phyloP scores from a whole-genome alignment of 2,797 vertebrate species.

The Bufotes viridis region DNA sequence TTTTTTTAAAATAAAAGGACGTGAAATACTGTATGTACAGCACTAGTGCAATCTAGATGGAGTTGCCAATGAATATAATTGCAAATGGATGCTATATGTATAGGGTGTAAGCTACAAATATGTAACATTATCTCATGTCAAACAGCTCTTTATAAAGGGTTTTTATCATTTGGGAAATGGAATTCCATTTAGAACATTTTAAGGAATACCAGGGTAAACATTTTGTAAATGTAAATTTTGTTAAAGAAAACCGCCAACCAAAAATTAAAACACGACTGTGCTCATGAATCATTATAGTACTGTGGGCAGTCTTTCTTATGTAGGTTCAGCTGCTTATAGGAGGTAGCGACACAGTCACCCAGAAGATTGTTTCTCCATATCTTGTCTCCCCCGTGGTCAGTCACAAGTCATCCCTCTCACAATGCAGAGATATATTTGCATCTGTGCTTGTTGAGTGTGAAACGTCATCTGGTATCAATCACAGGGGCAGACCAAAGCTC shows the following conservation, averaged over 20 bases:
- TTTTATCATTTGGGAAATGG: background rate
- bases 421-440: background rate
- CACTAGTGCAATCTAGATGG: slow-evolving; percentile 24
- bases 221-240: slow-evolving; percentile 8
- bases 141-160: background rate
- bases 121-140: slow-evolving; percentile 45
- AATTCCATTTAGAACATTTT: background rate
- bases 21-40: slow-evolving; percentile 26
- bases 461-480: background rate
- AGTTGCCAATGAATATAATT: slow-evolving; percentile 9
- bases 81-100: slow-evolving; percentile 22
- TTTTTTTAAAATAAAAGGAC: slow-evolving; percentile 36
- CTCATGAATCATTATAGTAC: background rate
- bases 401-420: background rate
- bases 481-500: background rate
- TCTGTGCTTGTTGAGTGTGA: background rate
- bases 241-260: background rate
- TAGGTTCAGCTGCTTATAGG: background rate
- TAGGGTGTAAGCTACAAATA: background rate
- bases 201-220: slow-evolving; percentile 10
- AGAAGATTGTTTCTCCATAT: no score
- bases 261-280: background rate
- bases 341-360: background rate
- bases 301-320: background rate
- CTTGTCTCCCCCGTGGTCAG: background rate